Base-by-base conservation (phyloP, 2,113 vertebrate genomes). In the Ursus arctos region DNA sequence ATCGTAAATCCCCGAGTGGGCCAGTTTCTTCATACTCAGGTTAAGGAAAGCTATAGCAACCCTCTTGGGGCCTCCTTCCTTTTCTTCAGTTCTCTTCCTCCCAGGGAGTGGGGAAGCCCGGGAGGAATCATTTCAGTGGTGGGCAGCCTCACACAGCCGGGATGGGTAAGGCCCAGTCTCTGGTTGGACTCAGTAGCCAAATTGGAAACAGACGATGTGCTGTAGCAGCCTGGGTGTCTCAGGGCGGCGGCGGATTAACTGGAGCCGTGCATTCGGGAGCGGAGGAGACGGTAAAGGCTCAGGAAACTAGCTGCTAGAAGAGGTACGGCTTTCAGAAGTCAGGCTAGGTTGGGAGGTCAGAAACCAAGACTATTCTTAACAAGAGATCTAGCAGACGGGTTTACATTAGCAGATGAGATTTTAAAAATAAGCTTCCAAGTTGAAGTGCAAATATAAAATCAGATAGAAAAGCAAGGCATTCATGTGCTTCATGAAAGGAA, bases 121-220 rank as follows among this genome's bases (percentile, higher is more conserved):
- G 16, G 16, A 51, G 51, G 65, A 36, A 12, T 33, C n/a, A 21
- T 24, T 61, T 93, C 24, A 15, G 11, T 15, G 13, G 57, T 15
- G 55, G 40, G 28, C 59, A 82, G 14, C 4, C 3, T 93, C 2
- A 0, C 28, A 12, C 6, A 19, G 3, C 69, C 15, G 16, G 85
- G 82, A 6, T 13, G 26, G 65, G 5, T 7, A 51, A 53, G 22
- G 26, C 2, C 6, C 2, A 1, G 1, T 33, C 14, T 40, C 71
- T 13, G n/a, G 47, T 80, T 0, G 19, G n/a, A 19, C 10, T 36
- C 12, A 16, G 14, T 15, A 31, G 47, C 33, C 0, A 0, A 19
- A 4, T 0, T 3, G 49, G 36, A 43, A n/a, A 69, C 6, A 33
- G 22, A 19, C 19, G 36, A 1, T 12, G 61, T 26, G 36, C 13